These are phyloP conservation scores for Labroides dimidiatus DNA, from an alignment of 2,797 vertebrate genomes.

Conservation along the genomic window DNA sequence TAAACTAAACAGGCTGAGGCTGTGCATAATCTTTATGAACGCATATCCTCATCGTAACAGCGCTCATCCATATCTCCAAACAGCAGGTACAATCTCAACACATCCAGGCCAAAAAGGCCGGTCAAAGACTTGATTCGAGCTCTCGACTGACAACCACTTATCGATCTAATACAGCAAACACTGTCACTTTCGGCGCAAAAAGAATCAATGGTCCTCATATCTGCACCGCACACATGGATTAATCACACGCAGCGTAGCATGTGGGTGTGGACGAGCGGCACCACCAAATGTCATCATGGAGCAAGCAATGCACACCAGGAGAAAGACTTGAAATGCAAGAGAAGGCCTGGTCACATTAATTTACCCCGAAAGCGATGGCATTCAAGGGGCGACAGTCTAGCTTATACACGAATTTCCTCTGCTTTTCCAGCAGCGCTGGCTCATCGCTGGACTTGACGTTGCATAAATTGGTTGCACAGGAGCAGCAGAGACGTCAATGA, in stretches of 20 bases:
- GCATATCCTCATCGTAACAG: background rate
- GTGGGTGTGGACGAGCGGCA: constrained; percentile 79
- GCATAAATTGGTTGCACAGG: constrained; percentile 51
- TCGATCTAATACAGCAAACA: constrained; percentile 42
- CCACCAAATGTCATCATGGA: constrained; percentile 48
- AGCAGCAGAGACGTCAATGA: constrained; percentile 51
- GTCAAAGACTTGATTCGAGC: constrained; percentile 30
- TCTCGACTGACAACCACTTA: constrained; percentile 29
- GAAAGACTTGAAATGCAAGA: constrained; percentile 13
- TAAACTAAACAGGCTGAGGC: background rate
- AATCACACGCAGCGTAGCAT: constrained; percentile 50
- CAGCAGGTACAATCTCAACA: constrained; percentile 31
- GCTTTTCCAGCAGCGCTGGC: constrained; percentile 45
- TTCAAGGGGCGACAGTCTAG: constrained; percentile 41
- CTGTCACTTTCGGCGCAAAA: background rate
- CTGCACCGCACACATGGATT: constrained; percentile 71
- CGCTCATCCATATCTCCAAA: constrained; percentile 4
- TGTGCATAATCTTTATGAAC: background rate
- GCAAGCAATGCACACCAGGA: constrained; percentile 37
- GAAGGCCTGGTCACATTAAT: constrained; percentile 39
- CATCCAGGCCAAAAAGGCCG: constrained; percentile 57
- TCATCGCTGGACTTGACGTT: constrained; percentile 49
- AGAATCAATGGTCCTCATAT: constrained; percentile 40
- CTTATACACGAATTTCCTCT: constrained; percentile 35
- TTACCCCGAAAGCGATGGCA: constrained; percentile 30